A percentile compares a stretch with the other conserved stretches of the same genome.
Evolutionary conservation across 92 coral and sea anemone genomes (phyloP).

Genomic region (Palythoa caribaeorum): DNA sequence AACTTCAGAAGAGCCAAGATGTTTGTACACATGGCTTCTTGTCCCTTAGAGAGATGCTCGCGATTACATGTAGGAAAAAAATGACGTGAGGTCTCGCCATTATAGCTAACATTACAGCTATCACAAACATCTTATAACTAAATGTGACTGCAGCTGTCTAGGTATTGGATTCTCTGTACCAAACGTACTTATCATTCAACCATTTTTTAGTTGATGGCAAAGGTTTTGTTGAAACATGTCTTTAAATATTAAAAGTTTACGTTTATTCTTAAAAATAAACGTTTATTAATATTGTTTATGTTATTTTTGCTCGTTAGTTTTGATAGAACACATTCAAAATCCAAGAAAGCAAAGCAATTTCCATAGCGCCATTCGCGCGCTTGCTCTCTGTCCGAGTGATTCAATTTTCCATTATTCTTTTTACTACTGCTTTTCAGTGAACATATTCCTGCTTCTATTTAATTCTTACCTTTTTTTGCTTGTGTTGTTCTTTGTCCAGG

Average conservation of each 20-base stretch:
- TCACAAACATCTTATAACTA: background rate
- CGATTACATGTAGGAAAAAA: background rate
- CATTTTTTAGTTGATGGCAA: background rate
- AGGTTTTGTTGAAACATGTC: background rate
- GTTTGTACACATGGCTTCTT: background rate
- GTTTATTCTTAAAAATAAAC: background rate
- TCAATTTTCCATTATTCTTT: background rate
- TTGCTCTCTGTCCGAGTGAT: background rate
- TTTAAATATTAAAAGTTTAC: background rate
- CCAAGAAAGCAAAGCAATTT: background rate
- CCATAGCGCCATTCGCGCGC: background rate
- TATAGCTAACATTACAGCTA: background rate
- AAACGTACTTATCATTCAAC: background rate
- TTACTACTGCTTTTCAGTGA: background rate
- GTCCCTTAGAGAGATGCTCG: background rate
- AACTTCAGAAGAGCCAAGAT: background rate
- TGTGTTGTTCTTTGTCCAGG: background rate
- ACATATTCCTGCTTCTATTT: background rate
- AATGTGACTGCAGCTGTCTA: background rate
- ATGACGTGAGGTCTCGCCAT: background rate
- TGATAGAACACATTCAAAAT: background rate
- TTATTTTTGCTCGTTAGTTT: background rate
- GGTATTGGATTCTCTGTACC: background rate
- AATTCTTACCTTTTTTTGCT: background rate
- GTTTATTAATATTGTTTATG: background rate